phyloP scores from a whole-genome alignment of 2,113 vertebrate genomes.

The Scalopus aquaticus region DNA sequence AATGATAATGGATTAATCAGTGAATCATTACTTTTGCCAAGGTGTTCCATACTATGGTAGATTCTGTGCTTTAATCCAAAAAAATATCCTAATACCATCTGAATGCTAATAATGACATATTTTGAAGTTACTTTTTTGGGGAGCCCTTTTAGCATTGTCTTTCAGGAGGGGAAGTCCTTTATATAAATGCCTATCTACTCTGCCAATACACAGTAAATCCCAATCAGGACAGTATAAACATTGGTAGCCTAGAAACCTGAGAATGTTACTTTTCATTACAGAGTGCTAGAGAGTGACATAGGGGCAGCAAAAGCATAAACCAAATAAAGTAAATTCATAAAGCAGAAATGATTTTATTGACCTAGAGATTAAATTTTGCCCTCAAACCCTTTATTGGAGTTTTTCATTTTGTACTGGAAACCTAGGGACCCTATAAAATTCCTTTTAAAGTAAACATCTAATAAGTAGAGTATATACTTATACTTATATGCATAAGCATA shows the following conservation, averaged over 20 bases:
- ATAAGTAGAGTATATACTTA: not conserved
- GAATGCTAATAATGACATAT: slow-evolving; percentile 39
- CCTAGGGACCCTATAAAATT: not conserved
- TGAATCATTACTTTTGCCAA: not conserved
- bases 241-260: slow-evolving; percentile 31
- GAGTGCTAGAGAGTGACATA: not conserved
- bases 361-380: slow-evolving; percentile 2
- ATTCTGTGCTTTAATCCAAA: not conserved
- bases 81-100: not conserved
- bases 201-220: not conserved
- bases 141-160: no score
- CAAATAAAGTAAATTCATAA: slow-evolving; percentile 50
- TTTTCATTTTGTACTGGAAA: slow-evolving; percentile 13
- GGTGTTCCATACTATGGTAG: not conserved
- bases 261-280: slow-evolving; percentile 7
- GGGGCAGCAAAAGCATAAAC: not conserved
- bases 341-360: slow-evolving; percentile 35
- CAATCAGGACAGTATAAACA: not conserved
- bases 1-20: slow-evolving; percentile 18
- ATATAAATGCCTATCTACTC: not conserved
- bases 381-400: not conserved
- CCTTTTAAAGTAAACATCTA: not conserved
- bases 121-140: not conserved
- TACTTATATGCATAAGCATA: not conserved
- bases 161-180: no score